phyloP scores from a whole-genome alignment of 2,113 vertebrate species.

The Tapirus terrestris region DNA sequence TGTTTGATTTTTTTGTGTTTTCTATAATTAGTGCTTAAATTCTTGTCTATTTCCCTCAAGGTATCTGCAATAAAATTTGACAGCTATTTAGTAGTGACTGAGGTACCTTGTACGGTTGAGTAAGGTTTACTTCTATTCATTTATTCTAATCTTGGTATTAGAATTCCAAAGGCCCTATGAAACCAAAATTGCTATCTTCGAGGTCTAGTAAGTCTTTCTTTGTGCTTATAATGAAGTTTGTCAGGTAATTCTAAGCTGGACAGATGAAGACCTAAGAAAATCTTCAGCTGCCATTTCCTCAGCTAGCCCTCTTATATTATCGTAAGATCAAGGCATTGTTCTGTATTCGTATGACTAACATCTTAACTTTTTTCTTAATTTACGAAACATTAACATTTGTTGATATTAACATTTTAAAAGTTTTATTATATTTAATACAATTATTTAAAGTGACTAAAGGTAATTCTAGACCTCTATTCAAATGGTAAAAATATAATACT shows the following conservation, averaged over 20 bases:
- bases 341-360: background rate
- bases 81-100: slow-evolving; percentile 12
- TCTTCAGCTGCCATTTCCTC: background rate
- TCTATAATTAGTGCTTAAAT: background rate
- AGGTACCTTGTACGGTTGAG: background rate
- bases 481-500: background rate
- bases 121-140: background rate
- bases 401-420: background rate
- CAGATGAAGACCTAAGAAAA: background rate
- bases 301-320: background rate
- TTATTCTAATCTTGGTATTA: slow-evolving; percentile 21
- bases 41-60: slow-evolving; percentile 34
- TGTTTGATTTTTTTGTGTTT: slow-evolving; percentile 8
- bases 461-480: background rate
- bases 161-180: background rate
- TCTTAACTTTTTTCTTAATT: background rate
- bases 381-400: background rate
- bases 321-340: background rate
- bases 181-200: background rate
- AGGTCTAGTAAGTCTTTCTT: background rate
- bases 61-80: slow-evolving; percentile 5
- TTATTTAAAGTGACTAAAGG: background rate
- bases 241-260: background rate
- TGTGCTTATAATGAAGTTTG: background rate
- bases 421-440: background rate